Evolutionary conservation across 2,797 vertebrate species (phyloP).

Genomic region (Lepidocolaptes lacrymiger): DNA sequence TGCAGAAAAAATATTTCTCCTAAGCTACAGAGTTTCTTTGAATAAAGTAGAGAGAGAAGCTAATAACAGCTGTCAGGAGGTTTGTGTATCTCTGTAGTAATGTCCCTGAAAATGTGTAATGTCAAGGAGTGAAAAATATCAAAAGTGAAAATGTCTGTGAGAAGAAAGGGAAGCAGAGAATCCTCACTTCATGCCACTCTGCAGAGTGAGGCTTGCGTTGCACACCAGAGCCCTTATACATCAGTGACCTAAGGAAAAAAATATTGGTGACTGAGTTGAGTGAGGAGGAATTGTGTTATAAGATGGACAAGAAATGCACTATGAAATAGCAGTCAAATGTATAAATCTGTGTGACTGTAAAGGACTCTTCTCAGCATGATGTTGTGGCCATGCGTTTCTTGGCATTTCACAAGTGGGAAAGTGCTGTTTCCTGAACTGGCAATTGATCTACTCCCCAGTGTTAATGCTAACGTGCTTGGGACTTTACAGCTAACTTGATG

Average conservation of each 20-base stretch:
- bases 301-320: neutral
- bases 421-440: neutral
- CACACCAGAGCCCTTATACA: neutral
- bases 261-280: neutral
- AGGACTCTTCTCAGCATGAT: neutral
- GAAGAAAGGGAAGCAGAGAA: neutral
- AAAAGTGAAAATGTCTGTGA: neutral
- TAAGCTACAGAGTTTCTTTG: neutral
- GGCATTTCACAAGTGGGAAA: neutral
- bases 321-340: neutral
- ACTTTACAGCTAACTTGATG: neutral
- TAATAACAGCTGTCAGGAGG: neutral
- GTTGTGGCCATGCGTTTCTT: neutral
- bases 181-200: neutral
- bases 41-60: neutral
- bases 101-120: neutral
- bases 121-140: neutral
- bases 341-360: neutral
- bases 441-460: neutral
- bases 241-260: neutral
- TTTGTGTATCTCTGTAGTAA: neutral
- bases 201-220: neutral
- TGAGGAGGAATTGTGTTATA: accelerated
- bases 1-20: neutral
- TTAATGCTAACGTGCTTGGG: neutral